Conservation (phyloP, 2,113 vertebrate genomes). For the Colius striatus region DNA sequence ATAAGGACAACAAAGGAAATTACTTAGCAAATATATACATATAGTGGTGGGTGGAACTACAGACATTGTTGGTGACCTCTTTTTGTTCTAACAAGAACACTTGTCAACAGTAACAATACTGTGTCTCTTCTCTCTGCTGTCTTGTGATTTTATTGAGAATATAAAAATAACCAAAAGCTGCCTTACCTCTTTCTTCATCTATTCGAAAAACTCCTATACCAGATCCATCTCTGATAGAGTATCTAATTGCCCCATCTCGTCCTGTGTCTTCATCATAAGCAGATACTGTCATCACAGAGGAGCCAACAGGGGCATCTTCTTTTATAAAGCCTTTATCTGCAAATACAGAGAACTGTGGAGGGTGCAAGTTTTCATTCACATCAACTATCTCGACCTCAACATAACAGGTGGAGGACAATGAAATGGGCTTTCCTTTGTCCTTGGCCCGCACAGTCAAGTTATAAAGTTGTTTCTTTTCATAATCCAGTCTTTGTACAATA, state of each 20-base stretch:
- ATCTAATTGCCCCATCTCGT: conserved; percentile 90
- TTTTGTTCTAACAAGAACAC: background rate
- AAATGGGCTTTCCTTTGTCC: conserved; percentile 92
- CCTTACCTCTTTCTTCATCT: conserved; percentile 93
- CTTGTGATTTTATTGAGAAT: background rate
- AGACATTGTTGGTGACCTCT: background rate
- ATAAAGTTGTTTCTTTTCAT: conserved; percentile 91
- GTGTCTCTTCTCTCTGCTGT: background rate
- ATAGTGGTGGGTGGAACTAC: background rate
- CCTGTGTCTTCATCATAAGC: conserved; percentile 92
- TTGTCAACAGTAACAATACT: background rate
- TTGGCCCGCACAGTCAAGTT: conserved; percentile 92
- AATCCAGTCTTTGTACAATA: conserved; percentile 90
- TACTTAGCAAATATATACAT: background rate
- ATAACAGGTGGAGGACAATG: conserved; percentile 90
- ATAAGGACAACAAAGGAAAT: background rate
- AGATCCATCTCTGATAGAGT: conserved; percentile 94
- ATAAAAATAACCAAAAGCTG: background rate
- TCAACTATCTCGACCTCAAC: conserved; percentile 93
- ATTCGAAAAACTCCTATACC: conserved; percentile 93
- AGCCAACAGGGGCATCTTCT: conserved; percentile 88
- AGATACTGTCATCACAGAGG: conserved; percentile 88
- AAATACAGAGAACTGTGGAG: conserved; percentile 88
- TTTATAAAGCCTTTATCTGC: conserved; percentile 91
- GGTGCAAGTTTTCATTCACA: conserved; percentile 93